Percentiles rank a stretch among this genome's conserved stretches.
Conservation (phyloP, 2,888 invertebrate genomes). For the Geotrupes spiniger region DNA sequence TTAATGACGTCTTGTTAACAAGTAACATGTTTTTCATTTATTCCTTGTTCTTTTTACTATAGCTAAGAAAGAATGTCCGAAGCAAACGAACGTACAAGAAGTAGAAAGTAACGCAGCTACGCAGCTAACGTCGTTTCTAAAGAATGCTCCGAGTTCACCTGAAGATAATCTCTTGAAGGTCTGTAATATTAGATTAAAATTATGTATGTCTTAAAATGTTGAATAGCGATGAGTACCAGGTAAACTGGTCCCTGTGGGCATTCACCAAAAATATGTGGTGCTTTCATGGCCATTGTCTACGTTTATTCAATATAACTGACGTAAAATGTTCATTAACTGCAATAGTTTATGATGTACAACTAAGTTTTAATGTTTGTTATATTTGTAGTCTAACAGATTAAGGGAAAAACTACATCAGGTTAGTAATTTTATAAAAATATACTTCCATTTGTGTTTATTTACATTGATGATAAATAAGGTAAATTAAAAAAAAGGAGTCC, state of each 20-base stretch:
- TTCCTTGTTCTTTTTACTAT: not conserved
- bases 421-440: conserved; percentile 18
- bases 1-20: no score
- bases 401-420: conserved; percentile 42
- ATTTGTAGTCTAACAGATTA: conserved; percentile 34
- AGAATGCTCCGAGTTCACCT: conserved; percentile 48
- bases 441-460: no score
- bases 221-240: no score
- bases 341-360: conserved; percentile 16
- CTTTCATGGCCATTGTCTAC: no score
- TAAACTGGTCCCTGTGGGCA: no score
- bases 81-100: not conserved
- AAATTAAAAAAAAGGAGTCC: no score
- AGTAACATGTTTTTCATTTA: no score
- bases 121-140: conserved; percentile 40
- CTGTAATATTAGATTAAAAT: conserved; percentile 24
- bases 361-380: conserved; percentile 34
- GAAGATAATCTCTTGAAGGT: conserved; percentile 65
- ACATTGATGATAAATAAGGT: no score
- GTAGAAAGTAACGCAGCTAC: not conserved
- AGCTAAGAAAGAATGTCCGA: conserved; percentile 1
- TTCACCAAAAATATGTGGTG: no score
- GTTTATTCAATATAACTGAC: no score
- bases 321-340: no score
- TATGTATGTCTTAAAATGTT: no score